A percentile compares a stretch with the other conserved stretches of the same genome.
Evolutionary conservation across 2,888 invertebrate genomes (phyloP).

Genomic region (Tanypteryx hageni): DNA sequence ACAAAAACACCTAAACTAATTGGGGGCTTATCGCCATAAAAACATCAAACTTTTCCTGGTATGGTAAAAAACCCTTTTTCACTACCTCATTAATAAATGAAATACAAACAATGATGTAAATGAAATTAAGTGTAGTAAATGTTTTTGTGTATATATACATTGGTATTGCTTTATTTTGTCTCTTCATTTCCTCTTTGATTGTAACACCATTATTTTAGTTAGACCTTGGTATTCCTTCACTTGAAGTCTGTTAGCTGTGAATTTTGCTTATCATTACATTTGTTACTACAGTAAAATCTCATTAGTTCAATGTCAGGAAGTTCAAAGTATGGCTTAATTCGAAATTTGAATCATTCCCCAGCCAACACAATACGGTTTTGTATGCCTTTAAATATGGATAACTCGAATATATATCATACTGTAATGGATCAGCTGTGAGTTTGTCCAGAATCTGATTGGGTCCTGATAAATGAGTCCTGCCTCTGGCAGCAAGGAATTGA

Average conservation of each 20-base stretch:
- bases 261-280: not conserved
- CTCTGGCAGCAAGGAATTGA: too few species aligned
- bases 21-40: not conserved
- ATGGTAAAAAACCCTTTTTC: not conserved
- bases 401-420: too few species aligned
- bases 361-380: too few species aligned
- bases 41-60: not conserved
- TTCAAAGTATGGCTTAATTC: too few species aligned
- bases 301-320: too few species aligned
- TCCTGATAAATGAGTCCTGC: too few species aligned
- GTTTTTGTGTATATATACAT: not conserved
- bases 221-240: not conserved
- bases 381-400: too few species aligned
- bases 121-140: conserved; percentile 19
- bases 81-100: conserved; percentile 45
- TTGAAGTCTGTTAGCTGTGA: not conserved
- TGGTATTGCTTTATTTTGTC: not conserved
- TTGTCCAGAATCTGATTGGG: too few species aligned
- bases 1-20: not conserved
- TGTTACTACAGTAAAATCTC: not conserved
- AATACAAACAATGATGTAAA: not conserved
- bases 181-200: not conserved
- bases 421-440: too few species aligned
- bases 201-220: not conserved
- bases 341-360: too few species aligned